These are phyloP conservation scores for Myiozetetes cayanensis DNA, from an alignment of 2,113 vertebrate genomes.

Conservation along the genomic window DNA sequence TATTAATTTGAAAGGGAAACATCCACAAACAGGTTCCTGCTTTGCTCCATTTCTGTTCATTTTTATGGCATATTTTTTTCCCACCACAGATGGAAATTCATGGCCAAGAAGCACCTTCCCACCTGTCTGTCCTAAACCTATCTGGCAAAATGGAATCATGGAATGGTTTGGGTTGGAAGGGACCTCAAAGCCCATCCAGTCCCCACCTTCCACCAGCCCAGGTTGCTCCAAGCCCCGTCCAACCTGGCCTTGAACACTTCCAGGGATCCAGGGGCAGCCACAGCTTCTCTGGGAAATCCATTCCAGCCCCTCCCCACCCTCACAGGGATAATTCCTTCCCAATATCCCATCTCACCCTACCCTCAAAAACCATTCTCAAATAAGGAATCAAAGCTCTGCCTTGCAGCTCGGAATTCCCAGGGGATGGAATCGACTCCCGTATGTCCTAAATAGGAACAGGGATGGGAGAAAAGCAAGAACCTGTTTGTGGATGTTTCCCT, in stretches of 20 bases:
- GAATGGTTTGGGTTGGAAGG: not conserved
- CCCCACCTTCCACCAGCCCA: not conserved
- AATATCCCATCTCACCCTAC: not conserved
- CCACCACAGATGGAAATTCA: not conserved
- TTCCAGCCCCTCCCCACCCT: not conserved
- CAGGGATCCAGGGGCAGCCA: not conserved
- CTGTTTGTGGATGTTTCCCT: no score
- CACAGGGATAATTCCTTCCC: not conserved
- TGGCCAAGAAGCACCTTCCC: not conserved
- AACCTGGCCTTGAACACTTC: not conserved
- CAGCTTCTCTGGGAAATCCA: not conserved
- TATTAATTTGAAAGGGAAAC: not conserved
- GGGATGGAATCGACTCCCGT: not conserved
- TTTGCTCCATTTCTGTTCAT: not conserved
- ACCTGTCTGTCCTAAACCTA: not conserved
- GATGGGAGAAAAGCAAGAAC: no score
- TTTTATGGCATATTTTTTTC: not conserved
- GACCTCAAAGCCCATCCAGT: fast-evolving
- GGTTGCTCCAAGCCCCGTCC: not conserved
- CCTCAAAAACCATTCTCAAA: not conserved
- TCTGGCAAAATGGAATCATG: not conserved
- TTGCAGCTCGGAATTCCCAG: not conserved
- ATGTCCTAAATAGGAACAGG: no score
- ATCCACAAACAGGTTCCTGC: not conserved
- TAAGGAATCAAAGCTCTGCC: not conserved